Evolutionary conservation across 2,113 vertebrate genomes (phyloP), one percentile per base, ranked within the genome.

Genomic region (Protobothrops flavoviridis): DNA sequence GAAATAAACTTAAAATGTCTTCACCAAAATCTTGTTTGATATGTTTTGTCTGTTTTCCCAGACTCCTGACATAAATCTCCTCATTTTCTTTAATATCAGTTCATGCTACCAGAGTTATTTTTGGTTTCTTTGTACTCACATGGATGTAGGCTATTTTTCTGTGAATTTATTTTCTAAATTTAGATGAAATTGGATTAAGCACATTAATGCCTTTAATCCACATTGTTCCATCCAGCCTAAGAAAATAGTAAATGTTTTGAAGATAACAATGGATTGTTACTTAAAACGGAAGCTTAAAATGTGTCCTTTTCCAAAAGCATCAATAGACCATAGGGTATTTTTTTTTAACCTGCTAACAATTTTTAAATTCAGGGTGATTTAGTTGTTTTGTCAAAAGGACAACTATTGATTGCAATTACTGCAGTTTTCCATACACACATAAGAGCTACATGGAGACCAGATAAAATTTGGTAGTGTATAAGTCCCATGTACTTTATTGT

Each of bases 51-150:
- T 50, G 53, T 39, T 91, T 95, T 90, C 94, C 48, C 48, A 21
- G 1, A 85, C 53, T 4, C 87, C 61, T 53, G 55, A 13, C 93
- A 92, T 87, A 90, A 95, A 97, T 97, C 94, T 95, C 33, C 92
- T 92, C 95, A 89, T 93, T 92, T 96, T 86, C 94, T 92, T 92
- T 96, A 95, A 95, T 97, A 96, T 87, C 95, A 95, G 5, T 1
- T 8, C 43, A 56, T 17, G 15, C 55, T 55, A 64, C 15, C 93
- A 56, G 10, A 94, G 56, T 95, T 95, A 97, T 97, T 95, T 95
- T 96, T 97, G 95, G 95, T 96, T 97, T 94, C 90, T 94, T 94
- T 24, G 53, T 20, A 53, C n/a, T 94, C 95, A 96, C 91, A 95
- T 92, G 95, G 92, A 94, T 89, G 94, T 92, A 1, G 0, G 87